Evolutionary conservation across 2,888 invertebrate genomes (phyloP).

Genomic region (Notodonta ziczac): DNA sequence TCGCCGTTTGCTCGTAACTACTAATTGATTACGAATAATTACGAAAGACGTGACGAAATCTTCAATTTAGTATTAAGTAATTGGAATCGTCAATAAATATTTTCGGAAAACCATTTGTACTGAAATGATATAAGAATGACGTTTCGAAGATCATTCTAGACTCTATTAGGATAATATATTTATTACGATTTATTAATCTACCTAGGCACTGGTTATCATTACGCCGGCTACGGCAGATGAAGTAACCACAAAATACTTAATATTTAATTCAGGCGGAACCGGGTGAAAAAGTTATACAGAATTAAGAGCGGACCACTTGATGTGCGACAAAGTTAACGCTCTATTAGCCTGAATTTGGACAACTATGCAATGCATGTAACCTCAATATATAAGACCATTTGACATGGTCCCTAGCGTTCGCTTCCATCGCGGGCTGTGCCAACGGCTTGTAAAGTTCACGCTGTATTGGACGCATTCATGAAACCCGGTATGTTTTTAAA

Average conservation of each 20-base stretch:
- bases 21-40: conserved; percentile 1
- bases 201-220: no score
- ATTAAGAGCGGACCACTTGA: no score
- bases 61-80: not conserved
- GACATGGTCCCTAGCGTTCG: not conserved
- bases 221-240: no score
- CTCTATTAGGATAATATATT: no score
- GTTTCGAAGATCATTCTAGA: no score
- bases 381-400: not conserved
- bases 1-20: not conserved
- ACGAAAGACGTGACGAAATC: conserved; percentile 1
- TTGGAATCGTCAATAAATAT: no score
- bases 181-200: no score
- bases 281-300: no score
- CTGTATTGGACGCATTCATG: conserved; percentile 18
- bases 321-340: conserved; percentile 1
- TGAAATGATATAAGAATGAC: no score
- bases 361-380: not conserved
- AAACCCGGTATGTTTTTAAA: conserved; percentile 42
- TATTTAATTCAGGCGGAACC: no score
- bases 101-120: no score
- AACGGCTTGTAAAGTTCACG: conserved; percentile 19
- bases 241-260: no score
- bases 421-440: not conserved
- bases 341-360: not conserved